Base-by-base conservation (phyloP, 2,888 invertebrate genomes). In the Dynastes tityus region DNA sequence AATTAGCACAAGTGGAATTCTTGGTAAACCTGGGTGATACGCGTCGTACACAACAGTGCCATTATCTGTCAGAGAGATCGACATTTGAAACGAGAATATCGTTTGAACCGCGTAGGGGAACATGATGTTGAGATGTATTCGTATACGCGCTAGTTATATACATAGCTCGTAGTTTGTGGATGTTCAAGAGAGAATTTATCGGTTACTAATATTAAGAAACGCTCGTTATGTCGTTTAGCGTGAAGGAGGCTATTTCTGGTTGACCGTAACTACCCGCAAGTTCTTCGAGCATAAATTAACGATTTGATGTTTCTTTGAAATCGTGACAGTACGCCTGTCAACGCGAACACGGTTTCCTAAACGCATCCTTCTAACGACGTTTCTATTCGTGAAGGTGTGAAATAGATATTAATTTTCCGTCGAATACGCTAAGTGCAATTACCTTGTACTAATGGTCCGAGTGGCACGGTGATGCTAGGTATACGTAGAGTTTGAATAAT, bases 231-330 rank as follows among this genome's bases (percentile, higher is more conserved):
- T 55, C 73, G 73, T 51, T 68, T 51, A 68, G 65, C 40, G 65
- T 37, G 8, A n/a, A 11, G 51, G 49, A 51, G 51, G 73, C 61
- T 74, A 74, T 74, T 74, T 74, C 27, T 40, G 73, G 73, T 16
- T 58, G 13, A 74, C 49, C 45, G 61, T 27, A 40, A 49, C 22
- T 51, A 29, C 13, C 8, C n/a, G 51, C 51, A 51, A 51, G 51
- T 32, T 27, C 9, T 51, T 11, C 58, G 58, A 37, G n/a, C 61
- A 45, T 61, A 74, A 71, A 61, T 74, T 74, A 74, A 74, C 73
- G 63, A 49, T 61, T 74, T 61, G 73, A 63, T 74, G 73, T 74
- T 74, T 74, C 73, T 74, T 74, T 74, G 73, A 74, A 74, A 61
- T 61, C 61, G 13, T 45, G 61, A 74, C 73, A 61, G 73, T 74